Conservation (phyloP, 2,888 invertebrate genomes). For the Dryobota labecula region DNA sequence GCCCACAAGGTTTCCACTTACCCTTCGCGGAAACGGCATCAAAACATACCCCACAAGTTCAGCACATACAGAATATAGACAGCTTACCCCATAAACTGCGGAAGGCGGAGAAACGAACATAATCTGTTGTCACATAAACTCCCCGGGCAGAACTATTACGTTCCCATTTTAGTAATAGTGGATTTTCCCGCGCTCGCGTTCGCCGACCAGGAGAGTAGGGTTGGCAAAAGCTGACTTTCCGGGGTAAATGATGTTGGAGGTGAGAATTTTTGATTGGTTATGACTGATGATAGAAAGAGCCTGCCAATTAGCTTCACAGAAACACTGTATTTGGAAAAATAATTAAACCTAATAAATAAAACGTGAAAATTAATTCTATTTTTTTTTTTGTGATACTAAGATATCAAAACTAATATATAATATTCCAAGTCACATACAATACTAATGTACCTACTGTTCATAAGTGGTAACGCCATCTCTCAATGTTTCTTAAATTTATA, state of each 20-base stretch:
- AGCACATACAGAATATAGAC: constrained; percentile 19
- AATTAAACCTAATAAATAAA: too few species aligned
- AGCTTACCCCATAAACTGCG: constrained; percentile 37
- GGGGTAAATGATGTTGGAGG: not conserved
- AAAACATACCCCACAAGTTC: constrained; percentile 23
- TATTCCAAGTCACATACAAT: too few species aligned
- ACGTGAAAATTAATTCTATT: too few species aligned
- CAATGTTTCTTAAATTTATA: too few species aligned
- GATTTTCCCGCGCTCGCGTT: constrained; percentile 34
- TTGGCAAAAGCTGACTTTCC: constrained; percentile 17
- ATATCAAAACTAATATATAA: too few species aligned
- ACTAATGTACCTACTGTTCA: too few species aligned
- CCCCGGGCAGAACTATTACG: constrained; percentile 52
- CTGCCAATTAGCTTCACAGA: not conserved
- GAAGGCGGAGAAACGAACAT: constrained; percentile 52
- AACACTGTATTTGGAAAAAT: not conserved
- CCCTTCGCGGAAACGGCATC: constrained; percentile 14
- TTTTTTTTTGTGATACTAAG: too few species aligned
- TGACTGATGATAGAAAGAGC: not conserved
- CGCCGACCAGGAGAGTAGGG: constrained; percentile 18
- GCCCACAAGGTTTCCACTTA: constrained; percentile 17
- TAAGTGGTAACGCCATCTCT: too few species aligned
- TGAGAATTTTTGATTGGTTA: not conserved
- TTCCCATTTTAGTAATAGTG: constrained; percentile 57
- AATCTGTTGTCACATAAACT: constrained; percentile 64